Percentiles rank a stretch among this genome's conserved stretches.
Conservation (phyloP, 2,113 vertebrate species). For the Sprattus sprattus region DNA sequence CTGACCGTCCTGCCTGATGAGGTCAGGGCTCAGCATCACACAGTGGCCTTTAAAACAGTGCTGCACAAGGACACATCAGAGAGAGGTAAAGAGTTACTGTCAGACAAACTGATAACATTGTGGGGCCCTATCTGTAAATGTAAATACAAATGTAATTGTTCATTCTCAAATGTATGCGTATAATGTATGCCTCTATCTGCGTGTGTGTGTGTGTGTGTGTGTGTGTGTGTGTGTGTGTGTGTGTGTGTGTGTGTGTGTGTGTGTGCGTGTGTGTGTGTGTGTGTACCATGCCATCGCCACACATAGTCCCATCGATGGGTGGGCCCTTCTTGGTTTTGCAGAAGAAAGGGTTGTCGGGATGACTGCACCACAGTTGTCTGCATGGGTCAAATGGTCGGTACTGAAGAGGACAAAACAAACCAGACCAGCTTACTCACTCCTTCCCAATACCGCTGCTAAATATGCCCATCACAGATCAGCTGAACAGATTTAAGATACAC, state of each 20-base stretch:
- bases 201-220: too few species aligned
- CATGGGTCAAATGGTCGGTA: constrained; percentile 95
- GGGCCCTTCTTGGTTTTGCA: constrained; percentile 99
- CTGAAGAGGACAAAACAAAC: constrained; percentile 69
- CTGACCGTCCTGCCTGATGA: constrained; percentile 93
- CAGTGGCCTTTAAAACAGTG: constrained; percentile 98
- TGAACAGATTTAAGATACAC: background rate
- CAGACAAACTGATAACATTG: background rate
- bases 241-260: background rate
- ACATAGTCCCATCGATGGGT: constrained; percentile 93
- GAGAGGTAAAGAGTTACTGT: background rate
- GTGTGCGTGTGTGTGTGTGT: background rate
- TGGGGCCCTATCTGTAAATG: background rate
- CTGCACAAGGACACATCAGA: constrained; percentile 62
- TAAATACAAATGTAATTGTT: background rate
- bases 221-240: background rate
- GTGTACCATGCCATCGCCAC: constrained; percentile 88
- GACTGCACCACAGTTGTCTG: constrained; percentile 97
- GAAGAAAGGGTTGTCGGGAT: constrained; percentile 97
- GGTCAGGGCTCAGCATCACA: constrained; percentile 92
- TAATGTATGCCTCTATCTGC: background rate
- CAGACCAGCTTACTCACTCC: constrained; percentile 30
- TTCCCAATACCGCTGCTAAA: background rate
- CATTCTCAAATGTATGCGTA: background rate
- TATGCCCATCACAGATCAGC: background rate